Evolutionary conservation across 2,888 invertebrate species (phyloP).

Genomic region (Archips crataeganus): DNA sequence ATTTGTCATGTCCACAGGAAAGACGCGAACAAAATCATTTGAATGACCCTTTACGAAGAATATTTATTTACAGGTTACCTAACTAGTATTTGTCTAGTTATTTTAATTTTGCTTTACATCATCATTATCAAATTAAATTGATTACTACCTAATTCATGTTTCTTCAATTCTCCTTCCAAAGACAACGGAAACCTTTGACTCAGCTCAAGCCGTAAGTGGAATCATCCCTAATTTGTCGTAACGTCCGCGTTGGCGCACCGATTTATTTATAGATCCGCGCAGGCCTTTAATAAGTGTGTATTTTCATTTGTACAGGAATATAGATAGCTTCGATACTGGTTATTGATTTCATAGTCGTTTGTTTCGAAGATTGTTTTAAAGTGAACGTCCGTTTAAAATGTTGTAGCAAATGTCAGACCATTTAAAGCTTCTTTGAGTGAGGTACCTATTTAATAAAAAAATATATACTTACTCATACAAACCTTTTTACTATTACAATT

Average conservation of each 20-base stretch:
- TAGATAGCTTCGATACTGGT: slow-evolving; percentile 38
- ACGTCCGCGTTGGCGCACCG: slow-evolving; percentile 45
- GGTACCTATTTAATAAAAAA: too few relatives aligned
- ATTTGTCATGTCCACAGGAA: too few relatives aligned
- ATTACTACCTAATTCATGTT: neutral
- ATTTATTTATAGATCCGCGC: slow-evolving; percentile 47
- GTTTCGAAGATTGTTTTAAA: slow-evolving; percentile 35
- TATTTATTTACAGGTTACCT: too few relatives aligned
- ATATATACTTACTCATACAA: too few relatives aligned
- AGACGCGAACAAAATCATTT: too few relatives aligned
- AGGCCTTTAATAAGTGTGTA: slow-evolving; percentile 47
- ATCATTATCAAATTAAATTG: neutral
- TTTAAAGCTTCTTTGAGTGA: slow-evolving; percentile 6
- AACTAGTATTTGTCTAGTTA: neutral
- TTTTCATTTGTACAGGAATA: slow-evolving; percentile 43
- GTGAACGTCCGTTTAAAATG: slow-evolving; percentile 22
- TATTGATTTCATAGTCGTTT: slow-evolving; percentile 43
- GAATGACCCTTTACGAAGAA: too few relatives aligned
- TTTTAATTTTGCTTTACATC: neutral
- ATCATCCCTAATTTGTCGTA: slow-evolving; percentile 36
- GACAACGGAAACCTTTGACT: neutral
- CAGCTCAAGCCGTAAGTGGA: slow-evolving; percentile 16
- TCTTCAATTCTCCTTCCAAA: too few relatives aligned
- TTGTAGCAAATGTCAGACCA: slow-evolving; percentile 27
- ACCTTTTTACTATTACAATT: too few relatives aligned